Base-by-base conservation (phyloP, 92 coral and sea anemone species). In the Zoanthus sansibaricus region DNA sequence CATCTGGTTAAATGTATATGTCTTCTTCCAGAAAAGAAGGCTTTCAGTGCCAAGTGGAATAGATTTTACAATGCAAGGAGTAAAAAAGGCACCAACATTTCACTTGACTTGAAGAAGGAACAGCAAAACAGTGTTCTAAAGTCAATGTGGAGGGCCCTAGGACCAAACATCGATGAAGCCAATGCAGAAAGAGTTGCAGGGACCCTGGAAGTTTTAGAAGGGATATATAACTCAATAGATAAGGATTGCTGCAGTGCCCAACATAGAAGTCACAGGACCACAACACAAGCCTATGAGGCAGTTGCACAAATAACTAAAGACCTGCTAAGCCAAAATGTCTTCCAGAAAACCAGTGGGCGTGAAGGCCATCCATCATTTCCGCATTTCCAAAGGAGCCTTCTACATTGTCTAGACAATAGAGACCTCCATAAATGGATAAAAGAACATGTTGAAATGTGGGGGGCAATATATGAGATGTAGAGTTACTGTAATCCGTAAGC, bases 181-280 rank as follows among this genome's bases (percentile, higher is more conserved):
- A 89, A 75, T 89, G 95, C 95, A 54, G 91, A 91, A 1, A 78
- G 93, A 0, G 48, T 90, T 51, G 95, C 93, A 1, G 84, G 95
- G 31, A 92, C 93, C 6, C 59, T 92, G n/a, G 91, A 92, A 54
- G 76, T 77, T 0, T 62, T 90, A 0, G 91, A 92, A 42, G 31
- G 1, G 3, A 92, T 92, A 15, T 72, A 90, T 31, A 70, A 83
- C 17, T 16, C 69, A n/a, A 69, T 92, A 44, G 93, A 92, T 72
- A 37, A 8, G 16, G 95, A 92, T 64, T 92, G 93, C 68, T 66
- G 82, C 16, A 58, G n/a, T 11, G n/a, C 15, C 13, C 78, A 52
- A 42, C 56, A 9, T 42, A 72, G 21, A 72, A 18, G 67, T 21
- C 79, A 88, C 74, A 91, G 92, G 10, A 76, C 86, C 8, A 55